Evolutionary conservation across 1,140 invertebrate species (phyloP), one percentile per base, ranked within the genome.

Genomic region (Magallana gigas): DNA sequence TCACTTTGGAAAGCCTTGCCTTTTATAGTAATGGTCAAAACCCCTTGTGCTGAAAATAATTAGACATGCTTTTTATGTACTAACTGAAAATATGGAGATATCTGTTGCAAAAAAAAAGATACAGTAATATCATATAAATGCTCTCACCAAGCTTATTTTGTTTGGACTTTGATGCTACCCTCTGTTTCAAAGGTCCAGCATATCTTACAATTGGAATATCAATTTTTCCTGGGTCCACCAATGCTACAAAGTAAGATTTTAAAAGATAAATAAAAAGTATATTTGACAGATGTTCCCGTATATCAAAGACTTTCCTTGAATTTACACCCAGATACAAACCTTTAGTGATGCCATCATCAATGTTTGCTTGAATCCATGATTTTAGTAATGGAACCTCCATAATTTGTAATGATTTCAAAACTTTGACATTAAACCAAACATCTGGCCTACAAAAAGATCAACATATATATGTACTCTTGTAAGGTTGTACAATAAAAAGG

Each of bases 351-450:
- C 95, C 95, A 85, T 96, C 96, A 89, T 95, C 95, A 2, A 96
- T 95, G 36, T 96, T 94, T 14, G 95, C 95, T 88, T 96, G 95
- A 81, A 96, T 95, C 96, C 96, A 96, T 14, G 94, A 95, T 88
- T 96, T 96, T n/a, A 96, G 92, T 48, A 96, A 90, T 12, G 96
- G 96, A 87, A 96, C 94, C 85, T 96, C 96, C 95, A 96, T 96
- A 92, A 96, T 94, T 84, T 96, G 95, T 36, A 96, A 93, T 5
- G 95, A 91, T 90, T 94, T 95, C 71, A 96, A 89, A 8, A 96
- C 94, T 36, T 94, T 94, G 16, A 96, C 93, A 89, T 95, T 96
- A 92, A 96, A 96, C 93, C 95, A 96, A 56, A 96, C 95, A 86
- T 96, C 95, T 59, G 96, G 96, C 85, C 96, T 95, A 90, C 48